phyloP scores from a whole-genome alignment of 2,888 invertebrate genomes.

The Agelastica alni region DNA sequence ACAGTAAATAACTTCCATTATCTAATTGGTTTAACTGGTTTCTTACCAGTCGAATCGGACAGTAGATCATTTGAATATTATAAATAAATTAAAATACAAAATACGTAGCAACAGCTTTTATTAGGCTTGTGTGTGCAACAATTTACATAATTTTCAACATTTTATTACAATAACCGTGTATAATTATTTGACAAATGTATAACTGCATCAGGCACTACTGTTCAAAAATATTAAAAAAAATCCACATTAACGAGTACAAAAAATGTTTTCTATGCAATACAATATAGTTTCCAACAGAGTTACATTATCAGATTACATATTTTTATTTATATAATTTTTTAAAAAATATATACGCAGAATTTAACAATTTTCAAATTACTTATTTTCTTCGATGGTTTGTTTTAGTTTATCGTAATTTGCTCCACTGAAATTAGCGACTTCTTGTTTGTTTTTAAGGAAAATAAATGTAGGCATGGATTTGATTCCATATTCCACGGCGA shows the following conservation, averaged over 20 bases:
- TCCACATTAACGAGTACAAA: slow-evolving; percentile 25
- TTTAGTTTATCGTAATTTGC: slow-evolving; percentile 75
- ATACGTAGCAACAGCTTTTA: slow-evolving; percentile 10
- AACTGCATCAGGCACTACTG: slow-evolving; percentile 21
- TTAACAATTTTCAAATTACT: slow-evolving; percentile 52
- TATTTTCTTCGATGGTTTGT: slow-evolving; percentile 63
- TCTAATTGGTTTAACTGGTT: too few relatives aligned
- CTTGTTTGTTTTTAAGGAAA: slow-evolving; percentile 74
- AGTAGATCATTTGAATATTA: too few relatives aligned
- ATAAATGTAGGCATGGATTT: slow-evolving; percentile 90
- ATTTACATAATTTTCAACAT: slow-evolving; percentile 1
- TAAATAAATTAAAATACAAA: not conserved
- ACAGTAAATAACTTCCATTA: too few relatives aligned
- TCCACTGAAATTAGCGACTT: slow-evolving; percentile 75
- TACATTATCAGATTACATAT: slow-evolving; percentile 18
- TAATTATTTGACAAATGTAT: slow-evolving; percentile 12
- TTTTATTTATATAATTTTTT: slow-evolving; percentile 15
- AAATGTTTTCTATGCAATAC: slow-evolving; percentile 26
- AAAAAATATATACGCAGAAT: slow-evolving; percentile 7
- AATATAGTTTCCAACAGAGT: slow-evolving; percentile 17
- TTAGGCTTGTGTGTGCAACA: slow-evolving; percentile 5
- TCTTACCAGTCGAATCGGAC: too few relatives aligned
- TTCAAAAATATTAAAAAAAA: slow-evolving; percentile 24
- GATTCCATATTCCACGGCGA: slow-evolving; percentile 77
- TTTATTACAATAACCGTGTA: slow-evolving; percentile 1